Evolutionary conservation across 2,797 vertebrate genomes (phyloP).

Genomic region (Numenius phaeopus): DNA sequence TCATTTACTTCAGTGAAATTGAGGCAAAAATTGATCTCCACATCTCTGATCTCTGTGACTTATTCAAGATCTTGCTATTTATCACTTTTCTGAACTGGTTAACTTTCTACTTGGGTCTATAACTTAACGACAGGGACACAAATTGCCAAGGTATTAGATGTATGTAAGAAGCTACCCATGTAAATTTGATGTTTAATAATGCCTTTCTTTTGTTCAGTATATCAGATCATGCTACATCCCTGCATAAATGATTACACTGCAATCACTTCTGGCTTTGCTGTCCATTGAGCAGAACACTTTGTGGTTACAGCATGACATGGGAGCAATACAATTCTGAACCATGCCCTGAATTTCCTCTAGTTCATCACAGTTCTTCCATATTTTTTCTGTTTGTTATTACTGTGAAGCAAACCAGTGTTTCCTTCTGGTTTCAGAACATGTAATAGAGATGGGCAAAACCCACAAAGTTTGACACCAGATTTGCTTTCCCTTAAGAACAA

Average conservation of each 20-base stretch:
- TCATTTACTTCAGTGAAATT: not conserved
- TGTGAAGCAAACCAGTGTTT: not conserved
- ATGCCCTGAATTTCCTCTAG: not conserved
- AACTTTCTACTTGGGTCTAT: not conserved
- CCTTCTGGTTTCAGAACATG: constrained; percentile 27
- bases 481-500: not conserved
- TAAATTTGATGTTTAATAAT: not conserved
- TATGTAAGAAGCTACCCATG: not conserved
- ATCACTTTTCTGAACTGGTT: not conserved
- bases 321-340: not conserved
- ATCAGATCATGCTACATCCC: not conserved
- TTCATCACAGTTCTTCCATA: not conserved
- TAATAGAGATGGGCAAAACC: not conserved
- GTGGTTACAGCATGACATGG: not conserved
- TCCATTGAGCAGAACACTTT: not conserved
- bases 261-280: not conserved
- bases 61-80: not conserved
- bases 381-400: not conserved
- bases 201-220: not conserved
- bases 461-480: not conserved
- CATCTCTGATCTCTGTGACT: not conserved
- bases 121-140: not conserved
- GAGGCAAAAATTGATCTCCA: not conserved
- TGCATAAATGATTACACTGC: not conserved
- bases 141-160: not conserved